These are phyloP conservation scores for Phrynocephalus vlangalii DNA, from an alignment of 2,797 vertebrate genomes.

Conservation along the genomic window DNA sequence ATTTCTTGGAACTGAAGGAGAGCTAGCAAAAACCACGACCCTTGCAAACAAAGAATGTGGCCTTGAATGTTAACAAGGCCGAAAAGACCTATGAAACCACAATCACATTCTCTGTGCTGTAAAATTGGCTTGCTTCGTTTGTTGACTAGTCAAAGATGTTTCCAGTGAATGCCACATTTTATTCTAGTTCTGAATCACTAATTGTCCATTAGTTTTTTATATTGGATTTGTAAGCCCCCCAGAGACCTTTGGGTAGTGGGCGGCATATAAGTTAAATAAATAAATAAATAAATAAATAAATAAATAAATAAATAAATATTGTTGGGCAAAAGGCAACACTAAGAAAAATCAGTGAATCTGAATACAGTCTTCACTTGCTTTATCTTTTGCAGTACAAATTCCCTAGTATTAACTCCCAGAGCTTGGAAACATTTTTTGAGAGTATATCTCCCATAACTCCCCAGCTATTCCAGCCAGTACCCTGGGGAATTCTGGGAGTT, in stretches of 20 bases:
- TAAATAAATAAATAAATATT: not conserved
- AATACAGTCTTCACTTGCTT: slow-evolving; percentile 21
- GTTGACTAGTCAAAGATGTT: slow-evolving; percentile 29
- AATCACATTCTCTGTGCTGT: slow-evolving; percentile 3
- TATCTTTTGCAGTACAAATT: not conserved
- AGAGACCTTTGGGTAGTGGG: too few relatives aligned
- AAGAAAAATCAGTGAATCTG: slow-evolving; percentile 13
- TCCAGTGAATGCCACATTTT: slow-evolving; percentile 33
- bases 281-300: too few relatives aligned
- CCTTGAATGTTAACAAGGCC: not conserved
- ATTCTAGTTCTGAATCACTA: not conserved
- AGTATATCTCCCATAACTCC: not conserved
- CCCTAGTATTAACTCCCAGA: not conserved
- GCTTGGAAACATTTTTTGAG: not conserved
- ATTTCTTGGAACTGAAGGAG: slow-evolving; percentile 19
- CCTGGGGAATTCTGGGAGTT: not conserved
- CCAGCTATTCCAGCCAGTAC: not conserved
- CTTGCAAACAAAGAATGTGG: slow-evolving; percentile 20
- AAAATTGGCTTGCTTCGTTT: not conserved
- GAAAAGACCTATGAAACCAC: slow-evolving; percentile 13
- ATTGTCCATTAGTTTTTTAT: not conserved
- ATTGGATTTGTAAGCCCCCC: not conserved
- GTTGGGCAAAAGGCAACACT: not conserved
- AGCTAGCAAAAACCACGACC: not conserved
- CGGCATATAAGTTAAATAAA: too few relatives aligned